Conservation (phyloP, 2,888 invertebrate species). For the Mythimna vitellina region DNA sequence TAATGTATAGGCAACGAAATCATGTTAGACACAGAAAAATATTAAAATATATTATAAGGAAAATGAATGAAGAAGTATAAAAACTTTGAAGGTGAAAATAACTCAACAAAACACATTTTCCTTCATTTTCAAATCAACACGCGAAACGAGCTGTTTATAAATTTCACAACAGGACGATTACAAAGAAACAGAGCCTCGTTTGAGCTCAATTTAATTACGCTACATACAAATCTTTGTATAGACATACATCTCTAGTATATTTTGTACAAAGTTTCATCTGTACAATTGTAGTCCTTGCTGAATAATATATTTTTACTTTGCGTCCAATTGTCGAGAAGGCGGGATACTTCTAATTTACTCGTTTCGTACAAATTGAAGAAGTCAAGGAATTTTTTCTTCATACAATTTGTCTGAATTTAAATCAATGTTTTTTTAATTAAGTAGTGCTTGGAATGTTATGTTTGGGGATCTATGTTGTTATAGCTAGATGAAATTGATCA, state of each 20-base stretch:
- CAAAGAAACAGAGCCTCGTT: conserved; percentile 42
- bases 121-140: conserved; percentile 23
- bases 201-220: conserved; percentile 57
- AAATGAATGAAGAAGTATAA: neutral
- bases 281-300: conserved; percentile 67
- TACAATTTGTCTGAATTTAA: conserved; percentile 28
- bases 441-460: neutral
- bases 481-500: neutral
- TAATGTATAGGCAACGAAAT: neutral
- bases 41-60: neutral
- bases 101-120: conserved; percentile 6
- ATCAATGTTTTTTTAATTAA: conserved; percentile 40
- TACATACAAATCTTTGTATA: conserved; percentile 38
- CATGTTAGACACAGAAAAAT: neutral
- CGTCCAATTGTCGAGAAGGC: conserved; percentile 70
- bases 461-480: neutral
- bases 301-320: conserved; percentile 77
- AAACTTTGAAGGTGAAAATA: conserved; percentile 13
- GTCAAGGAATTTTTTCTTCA: conserved; percentile 58
- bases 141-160: conserved; percentile 29
- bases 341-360: conserved; percentile 70
- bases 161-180: conserved; percentile 36
- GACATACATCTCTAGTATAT: conserved; percentile 34
- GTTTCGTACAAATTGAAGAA: conserved; percentile 67
- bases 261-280: conserved; percentile 62